Evolutionary conservation across 1,140 invertebrate species (phyloP), one percentile per base, ranked within the genome.

Genomic region (Solenopsis fugax): DNA sequence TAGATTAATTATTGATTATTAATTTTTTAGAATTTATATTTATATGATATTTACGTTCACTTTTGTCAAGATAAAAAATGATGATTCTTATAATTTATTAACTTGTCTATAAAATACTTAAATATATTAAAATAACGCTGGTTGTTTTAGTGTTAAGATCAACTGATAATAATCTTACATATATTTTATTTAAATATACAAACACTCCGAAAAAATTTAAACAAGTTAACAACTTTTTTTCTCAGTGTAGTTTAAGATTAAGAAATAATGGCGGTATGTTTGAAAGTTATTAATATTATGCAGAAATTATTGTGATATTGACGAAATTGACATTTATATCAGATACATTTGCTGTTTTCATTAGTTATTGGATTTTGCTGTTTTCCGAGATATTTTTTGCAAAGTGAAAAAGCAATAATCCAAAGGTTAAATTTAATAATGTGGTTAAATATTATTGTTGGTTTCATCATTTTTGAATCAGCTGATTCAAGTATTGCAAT

Each of bases 401-500:
- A 7, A 58, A 62, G 21, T 45, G 21, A 24, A 76, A 75, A 72
- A 1, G 18, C 2, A 13, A 34, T 54, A 21, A 21, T 37, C 12
- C 13, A 10, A 41, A 4, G 10, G 10, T 13, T 37, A 7, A 34
- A 41, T 24, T 4, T 67, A 45, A 41, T 24, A 4, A 13, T n/a
- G 21, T 16, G 13, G 54, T 7, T 37, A 16, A 18, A 54, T n/a
- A n/a, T 9, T 37, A 34, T 60, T 54, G 13, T 50, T 69, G 50
- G 34, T 34, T 69, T 85, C 5, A 58, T 78, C 48, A 78, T 48
- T 69, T 69, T 2, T 6, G 29, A 2, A 48, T 48, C 18, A 86
- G 4, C 13, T 71, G 18, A 69, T 13, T 69, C 18, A 37, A 54
- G 13, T 16, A 71, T 71, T 67, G n/a, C 16, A 81, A 5, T 71